phyloP scores from a whole-genome alignment of 2,797 vertebrate genomes.

The Xenopus petersii region DNA sequence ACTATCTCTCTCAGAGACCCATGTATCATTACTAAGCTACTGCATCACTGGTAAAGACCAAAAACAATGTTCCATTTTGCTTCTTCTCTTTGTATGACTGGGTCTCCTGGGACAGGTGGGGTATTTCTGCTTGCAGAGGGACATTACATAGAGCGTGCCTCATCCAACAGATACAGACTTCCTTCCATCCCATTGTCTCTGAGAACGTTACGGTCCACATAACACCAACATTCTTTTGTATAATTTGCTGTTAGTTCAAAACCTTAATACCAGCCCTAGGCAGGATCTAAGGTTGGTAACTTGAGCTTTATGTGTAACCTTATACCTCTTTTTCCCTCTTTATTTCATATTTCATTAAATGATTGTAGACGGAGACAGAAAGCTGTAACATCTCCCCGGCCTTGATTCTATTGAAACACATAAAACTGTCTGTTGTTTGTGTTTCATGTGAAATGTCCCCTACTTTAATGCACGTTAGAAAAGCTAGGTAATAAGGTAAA shows the following conservation, averaged over 20 bases:
- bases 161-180: background rate
- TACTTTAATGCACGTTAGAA: slow-evolving; percentile 21
- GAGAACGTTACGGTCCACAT: slow-evolving; percentile 3
- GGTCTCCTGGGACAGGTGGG: no score
- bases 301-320: slow-evolving; percentile 47
- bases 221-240: slow-evolving; percentile 15
- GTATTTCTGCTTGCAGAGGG: no score
- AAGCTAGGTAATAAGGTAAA: slow-evolving; percentile 45
- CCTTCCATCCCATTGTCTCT: background rate
- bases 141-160: background rate
- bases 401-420: slow-evolving; percentile 52
- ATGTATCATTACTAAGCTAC: no score
- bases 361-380: slow-evolving; percentile 38
- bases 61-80: no score
- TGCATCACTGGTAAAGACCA: no score
- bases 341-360: slow-evolving; percentile 38
- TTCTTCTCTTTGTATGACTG: no score
- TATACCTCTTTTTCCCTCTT: slow-evolving; percentile 44
- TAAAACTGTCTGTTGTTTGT: slow-evolving; percentile 49
- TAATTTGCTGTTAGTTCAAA: slow-evolving; percentile 21
- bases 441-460: slow-evolving; percentile 49
- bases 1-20: no score
- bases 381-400: slow-evolving; percentile 44
- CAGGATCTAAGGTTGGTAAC: slow-evolving; percentile 32
- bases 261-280: slow-evolving; percentile 30